Evolutionary conservation across 2,113 vertebrate species (phyloP).

Genomic region (Dermatemys mawii): DNA sequence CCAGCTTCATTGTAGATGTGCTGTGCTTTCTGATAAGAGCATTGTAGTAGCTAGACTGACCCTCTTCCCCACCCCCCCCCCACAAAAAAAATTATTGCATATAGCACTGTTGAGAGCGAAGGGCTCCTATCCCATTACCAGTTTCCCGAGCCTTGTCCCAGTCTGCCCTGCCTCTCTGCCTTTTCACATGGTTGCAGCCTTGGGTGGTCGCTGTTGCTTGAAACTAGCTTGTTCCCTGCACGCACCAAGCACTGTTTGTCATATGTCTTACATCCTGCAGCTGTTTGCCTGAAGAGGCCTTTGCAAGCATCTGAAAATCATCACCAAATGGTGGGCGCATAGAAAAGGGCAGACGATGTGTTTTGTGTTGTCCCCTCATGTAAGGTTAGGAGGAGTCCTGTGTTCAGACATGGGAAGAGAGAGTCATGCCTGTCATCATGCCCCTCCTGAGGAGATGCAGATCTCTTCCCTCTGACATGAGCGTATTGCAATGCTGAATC

Average conservation of each 20-base stretch:
- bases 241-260: not conserved
- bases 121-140: not conserved
- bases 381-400: not conserved
- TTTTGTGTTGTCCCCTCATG: not conserved
- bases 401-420: not conserved
- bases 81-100: not conserved
- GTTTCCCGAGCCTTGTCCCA: not conserved
- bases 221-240: not conserved
- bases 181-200: not conserved
- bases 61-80: not conserved
- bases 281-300: not conserved
- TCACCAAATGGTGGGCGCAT: not conserved
- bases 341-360: not conserved
- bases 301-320: not conserved
- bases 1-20: not conserved
- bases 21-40: not conserved
- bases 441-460: not conserved
- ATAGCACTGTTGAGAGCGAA: not conserved
- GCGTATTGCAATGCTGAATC: not conserved
- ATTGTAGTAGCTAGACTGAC: not conserved
- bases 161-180: not conserved
- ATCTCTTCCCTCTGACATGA: not conserved
- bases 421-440: not conserved
- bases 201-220: not conserved
- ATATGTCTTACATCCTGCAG: not conserved